phyloP scores from a whole-genome alignment of 2,113 vertebrate species.

The Reinhardtius hippoglossoides region DNA sequence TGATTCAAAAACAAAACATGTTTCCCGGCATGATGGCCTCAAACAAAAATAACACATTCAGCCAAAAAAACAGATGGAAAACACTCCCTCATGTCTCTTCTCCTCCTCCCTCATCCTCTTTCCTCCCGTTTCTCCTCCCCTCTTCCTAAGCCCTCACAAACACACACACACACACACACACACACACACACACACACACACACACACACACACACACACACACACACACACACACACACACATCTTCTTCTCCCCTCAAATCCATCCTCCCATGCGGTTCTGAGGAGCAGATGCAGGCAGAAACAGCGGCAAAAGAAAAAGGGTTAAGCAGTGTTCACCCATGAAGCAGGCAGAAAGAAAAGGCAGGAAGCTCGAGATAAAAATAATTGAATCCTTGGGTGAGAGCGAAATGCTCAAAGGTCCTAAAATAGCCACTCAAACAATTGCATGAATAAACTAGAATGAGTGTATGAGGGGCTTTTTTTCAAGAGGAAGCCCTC shows the following conservation, averaged over 20 bases:
- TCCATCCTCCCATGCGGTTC: slow-evolving; percentile 54
- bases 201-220: too few relatives aligned
- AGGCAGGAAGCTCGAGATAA: slow-evolving; percentile 65
- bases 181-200: too few relatives aligned
- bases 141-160: slow-evolving; percentile 24
- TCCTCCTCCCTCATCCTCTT: slow-evolving; percentile 66
- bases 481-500: slow-evolving; percentile 78
- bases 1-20: slow-evolving; percentile 68
- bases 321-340: slow-evolving; percentile 56
- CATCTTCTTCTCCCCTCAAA: slow-evolving; percentile 36
- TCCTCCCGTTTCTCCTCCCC: slow-evolving; percentile 53
- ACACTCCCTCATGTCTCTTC: slow-evolving; percentile 63
- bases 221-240: too few relatives aligned
- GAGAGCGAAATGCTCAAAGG: slow-evolving; percentile 67
- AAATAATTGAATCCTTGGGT: slow-evolving; percentile 73
- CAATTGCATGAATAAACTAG: slow-evolving; percentile 78
- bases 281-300: slow-evolving; percentile 66
- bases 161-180: too few relatives aligned
- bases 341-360: slow-evolving; percentile 50
- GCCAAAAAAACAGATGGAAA: slow-evolving; percentile 80
- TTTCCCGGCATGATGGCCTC: slow-evolving; percentile 64
- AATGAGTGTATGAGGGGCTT: slow-evolving; percentile 54
- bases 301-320: slow-evolving; percentile 53
- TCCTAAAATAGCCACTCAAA: slow-evolving; percentile 82
- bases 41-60: slow-evolving; percentile 70